Base-by-base conservation (phyloP, 2,113 vertebrate species). In the Pomatorhinus ruficollis region DNA sequence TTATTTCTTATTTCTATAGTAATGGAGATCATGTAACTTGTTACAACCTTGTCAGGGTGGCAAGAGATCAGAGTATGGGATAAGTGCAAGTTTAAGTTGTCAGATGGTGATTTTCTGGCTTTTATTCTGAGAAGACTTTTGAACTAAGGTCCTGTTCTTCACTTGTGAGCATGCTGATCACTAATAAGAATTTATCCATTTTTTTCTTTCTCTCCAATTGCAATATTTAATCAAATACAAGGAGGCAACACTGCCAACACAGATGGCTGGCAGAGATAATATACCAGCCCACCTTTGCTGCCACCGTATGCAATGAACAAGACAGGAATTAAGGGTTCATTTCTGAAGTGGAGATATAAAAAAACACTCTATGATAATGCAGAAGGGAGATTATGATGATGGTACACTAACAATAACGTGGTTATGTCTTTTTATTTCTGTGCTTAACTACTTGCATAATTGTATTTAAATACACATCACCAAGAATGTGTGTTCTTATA, bases 31-130 rank as follows among this genome's bases (percentile, higher is more conserved):
- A 21, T 57, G 40, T 60, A 45, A 64, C 27, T 77, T 71, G 7
- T 23, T 63, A 21, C 21, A 65, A 9, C 5, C 25, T 65, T 71
- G 9, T 25, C 24, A 84, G 44, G 5, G 18, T 27, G 59, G 4
- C 8, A 45, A 35, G 19, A 78, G 1, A 56, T 9, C 6, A 60
- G 33, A 50, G 13, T 10, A 6, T 1, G 1, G 20, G 7, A 40
- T 53, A 25, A 60, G 21, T 74, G 22, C 10, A 45, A n/a, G 28
- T 21, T 2, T 44, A 20, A 20, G 3, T 28, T 49, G 52, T 83
- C 47, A 66, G n/a, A 18, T 35, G 7, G 4, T 66, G 47, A n/a
- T 33, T 57, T 81, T 63, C 17, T 54, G 22, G 40, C 22, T 19
- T 15, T 74, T 70, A 39, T 47, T 89, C 24, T n/a, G 31, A 53